Conservation (phyloP, 2,113 vertebrate genomes). For the Calidris pugnax region DNA sequence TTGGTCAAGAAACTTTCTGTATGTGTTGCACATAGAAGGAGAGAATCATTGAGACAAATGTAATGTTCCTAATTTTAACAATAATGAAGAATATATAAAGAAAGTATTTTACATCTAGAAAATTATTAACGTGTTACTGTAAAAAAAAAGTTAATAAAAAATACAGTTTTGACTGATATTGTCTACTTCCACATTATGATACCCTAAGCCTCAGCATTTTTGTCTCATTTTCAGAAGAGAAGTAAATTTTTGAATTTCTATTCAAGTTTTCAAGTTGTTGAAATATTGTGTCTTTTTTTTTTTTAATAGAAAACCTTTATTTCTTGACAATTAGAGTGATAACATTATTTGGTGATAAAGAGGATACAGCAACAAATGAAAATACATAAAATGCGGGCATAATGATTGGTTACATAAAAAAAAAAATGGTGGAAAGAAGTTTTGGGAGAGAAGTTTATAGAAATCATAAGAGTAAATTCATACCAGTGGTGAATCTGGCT, state of each 20-base stretch:
- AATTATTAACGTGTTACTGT: background rate
- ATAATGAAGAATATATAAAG: background rate
- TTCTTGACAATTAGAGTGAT: background rate
- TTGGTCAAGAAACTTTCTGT: background rate
- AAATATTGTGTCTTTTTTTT: background rate
- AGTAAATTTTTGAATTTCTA: background rate
- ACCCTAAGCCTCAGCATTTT: background rate
- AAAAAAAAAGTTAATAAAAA: background rate
- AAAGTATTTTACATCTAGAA: background rate
- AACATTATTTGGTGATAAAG: background rate
- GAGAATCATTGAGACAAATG: background rate
- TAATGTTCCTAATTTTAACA: background rate
- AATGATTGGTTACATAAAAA: background rate
- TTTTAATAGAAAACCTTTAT: background rate
- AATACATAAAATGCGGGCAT: background rate
- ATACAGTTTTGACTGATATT: background rate
- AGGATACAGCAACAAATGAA: background rate
- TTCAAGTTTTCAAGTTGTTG: background rate
- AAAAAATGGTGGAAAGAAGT: background rate
- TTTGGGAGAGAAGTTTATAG: background rate
- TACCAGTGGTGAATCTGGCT: slow-evolving; percentile 10
- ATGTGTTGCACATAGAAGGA: background rate
- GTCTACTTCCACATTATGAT: background rate
- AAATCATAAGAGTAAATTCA: background rate
- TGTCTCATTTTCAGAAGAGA: background rate